Base-by-base conservation (phyloP, 2,113 vertebrate species). In the Notarius quadriscutis region DNA sequence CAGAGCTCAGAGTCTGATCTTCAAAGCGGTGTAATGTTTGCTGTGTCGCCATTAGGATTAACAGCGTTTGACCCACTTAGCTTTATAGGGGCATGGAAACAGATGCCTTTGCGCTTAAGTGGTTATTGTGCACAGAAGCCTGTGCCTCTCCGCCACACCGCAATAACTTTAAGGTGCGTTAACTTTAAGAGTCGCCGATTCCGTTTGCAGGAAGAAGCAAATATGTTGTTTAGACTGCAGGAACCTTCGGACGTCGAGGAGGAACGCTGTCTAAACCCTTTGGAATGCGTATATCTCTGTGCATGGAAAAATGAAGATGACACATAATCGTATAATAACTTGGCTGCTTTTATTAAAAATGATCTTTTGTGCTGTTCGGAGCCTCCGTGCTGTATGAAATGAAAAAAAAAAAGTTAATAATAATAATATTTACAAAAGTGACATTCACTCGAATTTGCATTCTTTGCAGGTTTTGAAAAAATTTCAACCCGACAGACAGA, bases 1-100 rank as follows among this genome's bases (percentile, higher is more conserved):
- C 72, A 60, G 17, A 57, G 50, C 65, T 51, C n/a, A 74, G 82
- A 62, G 88, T 84, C 81, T 80, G 85, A 88, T 84, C 85, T 90
- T 92, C 89, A 92, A 91, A 92, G 89, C 25, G 20, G 48, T 7
- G 88, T 91, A 91, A 91, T 91, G 87, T 91, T 90, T 90, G 87
- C 87, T 72, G 65, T 53, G 83, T 89, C 86, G 81, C 87, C 77
- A 84, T 90, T 82, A 88, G 83, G 90, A 88, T 90, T 91, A 91
- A 90, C 90, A 88, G 79, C 57, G 84, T 90, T 91, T 90, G 89
- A 92, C 88, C 90, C 89, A 90, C 85, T 92, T 92, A 88, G 86
- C 90, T 90, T 90, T 90, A 90, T 89, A 84, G 85, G 30, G n/a
- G 65, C 67, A 84, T 90, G 81, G 87, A 90, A 91, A 88, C 91